phyloP scores from a whole-genome alignment of 2,797 vertebrate species.

The Scolopax bukidnonensis region DNA sequence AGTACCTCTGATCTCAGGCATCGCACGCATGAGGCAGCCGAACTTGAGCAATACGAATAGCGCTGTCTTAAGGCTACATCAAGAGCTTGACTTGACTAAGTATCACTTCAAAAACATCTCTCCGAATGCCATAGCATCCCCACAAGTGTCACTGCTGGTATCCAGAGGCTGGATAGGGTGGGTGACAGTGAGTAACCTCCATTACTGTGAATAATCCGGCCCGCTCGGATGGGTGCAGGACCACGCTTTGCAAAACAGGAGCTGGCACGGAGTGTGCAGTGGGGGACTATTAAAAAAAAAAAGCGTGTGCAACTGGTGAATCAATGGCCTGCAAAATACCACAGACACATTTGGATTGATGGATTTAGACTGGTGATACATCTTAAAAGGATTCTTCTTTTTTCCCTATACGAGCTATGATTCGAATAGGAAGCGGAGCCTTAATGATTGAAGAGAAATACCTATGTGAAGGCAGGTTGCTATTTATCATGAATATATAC shows the following conservation, averaged over 20 bases:
- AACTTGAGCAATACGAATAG: not conserved
- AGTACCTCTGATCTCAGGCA: not conserved
- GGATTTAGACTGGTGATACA: not conserved
- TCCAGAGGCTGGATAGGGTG: not conserved
- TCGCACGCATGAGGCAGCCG: accelerated
- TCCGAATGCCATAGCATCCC: not conserved
- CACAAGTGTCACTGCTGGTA: not conserved
- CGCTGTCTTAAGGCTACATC: accelerated
- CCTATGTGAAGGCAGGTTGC: not conserved
- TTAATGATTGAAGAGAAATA: not conserved
- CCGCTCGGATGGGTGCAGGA: not conserved
- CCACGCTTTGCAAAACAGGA: not conserved
- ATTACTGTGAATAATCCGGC: not conserved
- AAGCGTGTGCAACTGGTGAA: not conserved
- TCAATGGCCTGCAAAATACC: not conserved
- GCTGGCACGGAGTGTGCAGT: accelerated
- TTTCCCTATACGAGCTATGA: not conserved
- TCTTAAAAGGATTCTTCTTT: not conserved
- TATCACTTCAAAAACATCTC: not conserved
- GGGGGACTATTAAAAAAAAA: not conserved
- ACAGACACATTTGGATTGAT: not conserved
- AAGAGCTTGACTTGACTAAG: not conserved
- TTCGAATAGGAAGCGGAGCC: not conserved
- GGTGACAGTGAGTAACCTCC: not conserved
- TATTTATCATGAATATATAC: not conserved